These are phyloP conservation scores for Phoebastria nigripes DNA, from an alignment of 2,797 vertebrate species.

Conservation along the genomic window DNA sequence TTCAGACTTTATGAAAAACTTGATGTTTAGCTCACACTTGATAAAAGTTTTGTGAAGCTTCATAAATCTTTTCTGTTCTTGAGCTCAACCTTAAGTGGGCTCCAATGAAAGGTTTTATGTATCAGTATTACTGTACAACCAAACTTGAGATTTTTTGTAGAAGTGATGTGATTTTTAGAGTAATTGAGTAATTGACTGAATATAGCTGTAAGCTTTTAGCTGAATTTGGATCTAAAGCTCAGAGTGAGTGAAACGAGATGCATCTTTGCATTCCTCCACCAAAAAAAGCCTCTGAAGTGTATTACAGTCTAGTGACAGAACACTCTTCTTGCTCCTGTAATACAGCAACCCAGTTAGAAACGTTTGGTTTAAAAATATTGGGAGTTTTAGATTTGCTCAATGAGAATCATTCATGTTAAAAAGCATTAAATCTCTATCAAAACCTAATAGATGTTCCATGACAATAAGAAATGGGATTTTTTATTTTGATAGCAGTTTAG, in stretches of 20 bases:
- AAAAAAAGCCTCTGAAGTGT: not conserved
- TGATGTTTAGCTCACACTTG: not conserved
- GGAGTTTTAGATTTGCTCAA: not conserved
- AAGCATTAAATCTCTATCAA: not conserved
- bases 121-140: not conserved
- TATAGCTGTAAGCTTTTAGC: not conserved
- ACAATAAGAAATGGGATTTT: not conserved
- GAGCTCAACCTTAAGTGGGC: not conserved
- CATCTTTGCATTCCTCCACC: not conserved
- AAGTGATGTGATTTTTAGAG: not conserved
- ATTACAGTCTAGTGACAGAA: not conserved
- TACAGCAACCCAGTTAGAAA: not conserved
- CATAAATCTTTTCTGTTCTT: not conserved
- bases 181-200: not conserved
- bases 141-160: not conserved
- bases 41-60: not conserved
- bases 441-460: not conserved
- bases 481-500: not conserved
- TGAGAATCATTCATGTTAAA: not conserved
- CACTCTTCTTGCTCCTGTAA: not conserved
- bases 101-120: not conserved
- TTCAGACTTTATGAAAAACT: not conserved
- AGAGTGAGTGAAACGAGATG: not conserved
- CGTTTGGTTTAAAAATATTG: not conserved
- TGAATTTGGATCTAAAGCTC: not conserved